Conservation (phyloP, 1,140 invertebrate genomes). For the Sitodiplosis mosellana region DNA sequence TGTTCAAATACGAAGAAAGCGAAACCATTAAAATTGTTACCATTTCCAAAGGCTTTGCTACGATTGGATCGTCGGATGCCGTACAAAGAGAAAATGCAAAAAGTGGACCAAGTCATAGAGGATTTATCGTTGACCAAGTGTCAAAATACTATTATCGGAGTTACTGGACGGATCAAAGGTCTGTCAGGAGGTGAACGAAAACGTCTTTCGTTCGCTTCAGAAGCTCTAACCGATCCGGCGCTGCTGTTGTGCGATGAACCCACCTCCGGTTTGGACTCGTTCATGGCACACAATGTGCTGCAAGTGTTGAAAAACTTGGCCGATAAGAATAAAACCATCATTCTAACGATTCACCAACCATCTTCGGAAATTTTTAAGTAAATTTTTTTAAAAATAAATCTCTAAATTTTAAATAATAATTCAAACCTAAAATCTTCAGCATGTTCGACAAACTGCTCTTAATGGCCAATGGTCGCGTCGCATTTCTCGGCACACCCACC, state of each 20-base stretch:
- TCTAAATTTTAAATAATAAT: no score
- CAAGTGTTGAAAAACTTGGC: constrained; percentile 64
- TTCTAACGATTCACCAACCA: constrained; percentile 92
- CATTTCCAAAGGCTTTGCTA: constrained; percentile 51
- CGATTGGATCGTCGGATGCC: constrained; percentile 75
- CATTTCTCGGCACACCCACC: constrained; percentile 66
- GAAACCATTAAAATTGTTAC: background rate
- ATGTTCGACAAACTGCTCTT: constrained; percentile 82
- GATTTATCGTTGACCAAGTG: constrained; percentile 77
- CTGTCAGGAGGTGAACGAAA: constrained; percentile 94
- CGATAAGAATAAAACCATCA: constrained; percentile 71
- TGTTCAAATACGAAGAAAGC: background rate
- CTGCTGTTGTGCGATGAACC: constrained; percentile 96
- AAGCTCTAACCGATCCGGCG: constrained; percentile 86
- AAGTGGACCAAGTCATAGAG: constrained; percentile 78
- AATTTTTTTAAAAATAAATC: no score
- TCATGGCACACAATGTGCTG: constrained; percentile 77
- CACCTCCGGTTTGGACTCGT: constrained; percentile 74
- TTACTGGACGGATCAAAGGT: constrained; percentile 69
- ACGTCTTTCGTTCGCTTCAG: constrained; percentile 85
- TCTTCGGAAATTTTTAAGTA: constrained; percentile 88
- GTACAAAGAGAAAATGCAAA: constrained; percentile 50
- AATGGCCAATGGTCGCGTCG: constrained; percentile 81
- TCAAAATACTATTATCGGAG: constrained; percentile 72
- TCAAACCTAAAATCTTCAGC: no score